Percentiles rank a stretch among this genome's conserved stretches.
These are phyloP conservation scores for Campoletis raptor DNA, from an alignment of 2,888 invertebrate genomes.

Conservation along the genomic window DNA sequence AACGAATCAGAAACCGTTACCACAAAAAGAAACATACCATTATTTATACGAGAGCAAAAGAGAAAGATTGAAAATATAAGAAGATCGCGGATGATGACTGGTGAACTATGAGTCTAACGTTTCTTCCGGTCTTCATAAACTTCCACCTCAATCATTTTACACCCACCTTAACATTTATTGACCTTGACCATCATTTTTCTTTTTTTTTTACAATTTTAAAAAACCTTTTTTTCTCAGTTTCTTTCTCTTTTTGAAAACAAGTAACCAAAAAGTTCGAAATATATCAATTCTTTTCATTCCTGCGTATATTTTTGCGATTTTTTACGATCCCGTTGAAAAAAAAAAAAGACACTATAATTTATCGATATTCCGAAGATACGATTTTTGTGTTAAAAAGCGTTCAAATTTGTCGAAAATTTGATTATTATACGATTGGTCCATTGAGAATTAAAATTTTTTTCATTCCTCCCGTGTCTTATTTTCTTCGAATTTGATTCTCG, in stretches of 20 bases:
- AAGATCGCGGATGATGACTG: constrained; percentile 39
- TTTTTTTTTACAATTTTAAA: background rate
- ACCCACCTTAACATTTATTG: background rate
- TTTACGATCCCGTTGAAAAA: too few species aligned
- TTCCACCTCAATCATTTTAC: background rate
- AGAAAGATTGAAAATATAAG: constrained; percentile 19
- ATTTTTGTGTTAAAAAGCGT: too few species aligned
- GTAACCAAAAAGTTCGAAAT: background rate
- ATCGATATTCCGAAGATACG: too few species aligned
- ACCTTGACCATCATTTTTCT: background rate
- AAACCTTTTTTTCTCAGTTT: background rate
- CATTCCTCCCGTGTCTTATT: background rate
- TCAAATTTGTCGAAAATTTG: background rate
- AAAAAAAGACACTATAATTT: too few species aligned
- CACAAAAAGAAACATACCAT: background rate
- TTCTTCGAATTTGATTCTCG: background rate
- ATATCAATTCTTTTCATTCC: background rate
- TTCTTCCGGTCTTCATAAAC: constrained; percentile 54
- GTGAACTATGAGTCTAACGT: constrained; percentile 47
- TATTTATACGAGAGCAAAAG: background rate
- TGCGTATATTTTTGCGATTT: too few species aligned
- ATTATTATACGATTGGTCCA: background rate
- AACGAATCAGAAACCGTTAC: constrained; percentile 57
- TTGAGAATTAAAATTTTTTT: background rate
- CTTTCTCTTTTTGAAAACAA: background rate